Evolutionary conservation across 2,797 vertebrate genomes (phyloP).

Genomic region (Channa striata): DNA sequence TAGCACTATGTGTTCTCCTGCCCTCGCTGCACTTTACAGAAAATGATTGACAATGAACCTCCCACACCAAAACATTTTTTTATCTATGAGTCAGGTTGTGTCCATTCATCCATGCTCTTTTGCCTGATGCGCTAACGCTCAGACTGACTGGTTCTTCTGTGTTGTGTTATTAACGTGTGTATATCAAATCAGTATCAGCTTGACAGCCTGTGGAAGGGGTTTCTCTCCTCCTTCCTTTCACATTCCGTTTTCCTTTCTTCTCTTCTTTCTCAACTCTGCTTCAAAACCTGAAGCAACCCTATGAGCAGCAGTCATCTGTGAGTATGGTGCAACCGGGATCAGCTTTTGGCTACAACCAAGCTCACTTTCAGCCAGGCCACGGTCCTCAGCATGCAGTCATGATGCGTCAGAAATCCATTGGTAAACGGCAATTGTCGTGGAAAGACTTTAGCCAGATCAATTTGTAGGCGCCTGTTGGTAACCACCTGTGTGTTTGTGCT

Average conservation of each 20-base stretch:
- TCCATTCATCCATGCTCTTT: constrained; percentile 61
- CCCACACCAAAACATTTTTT: constrained; percentile 68
- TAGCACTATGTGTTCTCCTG: constrained; percentile 46
- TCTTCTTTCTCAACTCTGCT: constrained; percentile 36
- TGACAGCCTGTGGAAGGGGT: constrained; percentile 36
- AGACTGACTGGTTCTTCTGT: constrained; percentile 22
- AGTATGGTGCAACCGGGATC: constrained; percentile 79
- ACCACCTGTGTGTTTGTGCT: constrained; percentile 29
- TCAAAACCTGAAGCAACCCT: constrained; percentile 81
- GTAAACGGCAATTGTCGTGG: constrained; percentile 74
- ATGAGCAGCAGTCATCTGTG: constrained; percentile 88
- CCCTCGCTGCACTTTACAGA: constrained; percentile 57
- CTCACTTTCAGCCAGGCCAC: constrained; percentile 89
- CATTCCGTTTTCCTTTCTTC: constrained; percentile 19
- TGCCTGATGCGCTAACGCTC: constrained; percentile 39
- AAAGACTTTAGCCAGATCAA: constrained; percentile 3
- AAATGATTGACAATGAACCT: constrained; percentile 72
- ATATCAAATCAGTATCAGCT: constrained; percentile 27
- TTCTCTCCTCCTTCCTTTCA: constrained; percentile 19
- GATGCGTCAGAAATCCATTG: constrained; percentile 94
- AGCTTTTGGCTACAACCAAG: constrained; percentile 89
- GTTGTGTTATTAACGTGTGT: constrained; percentile 31
- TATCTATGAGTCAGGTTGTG: constrained; percentile 67
- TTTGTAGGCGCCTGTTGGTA: constrained; percentile 12
- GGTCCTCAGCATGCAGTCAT: constrained; percentile 89